Percentiles rank a stretch among this genome's conserved stretches.
Evolutionary conservation across 2,797 vertebrate genomes (phyloP).

Genomic region (Helostoma temminkii): DNA sequence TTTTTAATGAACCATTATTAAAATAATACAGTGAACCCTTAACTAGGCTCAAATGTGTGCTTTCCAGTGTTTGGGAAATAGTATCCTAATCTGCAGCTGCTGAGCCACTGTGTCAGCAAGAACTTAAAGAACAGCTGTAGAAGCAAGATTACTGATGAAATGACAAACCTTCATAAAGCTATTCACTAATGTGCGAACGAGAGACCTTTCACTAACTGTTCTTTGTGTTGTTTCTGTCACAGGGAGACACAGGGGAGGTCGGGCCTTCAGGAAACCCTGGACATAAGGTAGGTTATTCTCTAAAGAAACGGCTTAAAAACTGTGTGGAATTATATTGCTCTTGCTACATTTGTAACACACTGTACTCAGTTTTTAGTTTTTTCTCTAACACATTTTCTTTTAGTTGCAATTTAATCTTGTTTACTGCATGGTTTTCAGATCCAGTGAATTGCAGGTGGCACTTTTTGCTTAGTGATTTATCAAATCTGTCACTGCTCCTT

Average conservation of each 20-base stretch:
- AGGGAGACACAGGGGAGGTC: conserved; percentile 68
- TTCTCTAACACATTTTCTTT: background rate
- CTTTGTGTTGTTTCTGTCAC: conserved; percentile 60
- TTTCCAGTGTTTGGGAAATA: conserved; percentile 80
- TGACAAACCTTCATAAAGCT: conserved; percentile 71
- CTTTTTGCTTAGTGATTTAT: conserved; percentile 51
- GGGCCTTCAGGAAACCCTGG: conserved; percentile 64
- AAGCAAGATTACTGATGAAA: conserved; percentile 52
- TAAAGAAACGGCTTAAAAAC: conserved; percentile 10
- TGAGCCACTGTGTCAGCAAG: conserved; percentile 65
- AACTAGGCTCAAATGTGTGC: conserved; percentile 44
- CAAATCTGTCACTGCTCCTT: conserved; percentile 33
- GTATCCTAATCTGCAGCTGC: conserved; percentile 80
- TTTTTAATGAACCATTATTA: conserved; percentile 29
- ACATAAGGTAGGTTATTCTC: conserved; percentile 66
- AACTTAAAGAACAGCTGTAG: conserved; percentile 79
- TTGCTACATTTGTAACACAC: conserved; percentile 10
- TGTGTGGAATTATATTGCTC: background rate
- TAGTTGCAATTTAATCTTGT: conserved; percentile 6
- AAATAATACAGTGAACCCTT: conserved; percentile 36
- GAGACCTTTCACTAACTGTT: conserved; percentile 72
- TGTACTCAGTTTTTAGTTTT: background rate
- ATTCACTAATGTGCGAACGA: conserved; percentile 77
- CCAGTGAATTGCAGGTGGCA: conserved; percentile 31
- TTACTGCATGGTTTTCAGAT: conserved; percentile 10